phyloP scores from a whole-genome alignment of 2,113 vertebrate species.

The Leuciscus idus region DNA sequence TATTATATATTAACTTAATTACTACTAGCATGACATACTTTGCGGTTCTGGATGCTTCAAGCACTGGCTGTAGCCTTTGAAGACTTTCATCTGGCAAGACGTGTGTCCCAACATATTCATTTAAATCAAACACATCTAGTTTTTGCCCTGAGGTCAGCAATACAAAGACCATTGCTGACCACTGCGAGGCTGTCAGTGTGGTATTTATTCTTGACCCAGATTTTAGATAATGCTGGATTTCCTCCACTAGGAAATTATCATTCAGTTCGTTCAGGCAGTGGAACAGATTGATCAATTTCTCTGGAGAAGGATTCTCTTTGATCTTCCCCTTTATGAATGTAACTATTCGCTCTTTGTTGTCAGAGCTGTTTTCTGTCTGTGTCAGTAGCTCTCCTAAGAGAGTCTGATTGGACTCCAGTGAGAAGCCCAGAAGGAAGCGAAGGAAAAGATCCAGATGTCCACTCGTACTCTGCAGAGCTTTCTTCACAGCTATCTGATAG shows the following conservation, averaged over 20 bases:
- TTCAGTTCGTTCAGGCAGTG: conserved; percentile 48
- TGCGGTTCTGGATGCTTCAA: conserved; percentile 24
- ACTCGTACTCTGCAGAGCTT: conserved; percentile 4
- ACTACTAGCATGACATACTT: background rate
- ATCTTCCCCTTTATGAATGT: conserved; percentile 29
- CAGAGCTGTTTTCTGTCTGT: background rate
- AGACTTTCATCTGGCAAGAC: background rate
- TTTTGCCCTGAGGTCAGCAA: conserved; percentile 47
- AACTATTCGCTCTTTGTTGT: background rate
- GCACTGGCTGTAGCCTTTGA: conserved; percentile 15
- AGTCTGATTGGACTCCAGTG: conserved; percentile 35
- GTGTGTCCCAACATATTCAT: background rate
- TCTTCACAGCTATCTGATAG: background rate
- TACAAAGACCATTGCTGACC: conserved; percentile 43
- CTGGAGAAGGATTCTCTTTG: background rate
- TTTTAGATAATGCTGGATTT: conserved; percentile 16
- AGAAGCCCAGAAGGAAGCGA: conserved; percentile 42
- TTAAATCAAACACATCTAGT: conserved; percentile 39
- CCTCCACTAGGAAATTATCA: conserved; percentile 20
- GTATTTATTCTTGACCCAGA: background rate
- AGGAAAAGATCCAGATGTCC: conserved; percentile 46
- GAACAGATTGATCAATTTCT: conserved; percentile 40
- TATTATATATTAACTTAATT: background rate
- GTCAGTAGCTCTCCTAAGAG: background rate
- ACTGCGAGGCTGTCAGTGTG: background rate